Evolutionary conservation across 2,888 invertebrate species (phyloP).

Genomic region (Serripes groenlandicus): DNA sequence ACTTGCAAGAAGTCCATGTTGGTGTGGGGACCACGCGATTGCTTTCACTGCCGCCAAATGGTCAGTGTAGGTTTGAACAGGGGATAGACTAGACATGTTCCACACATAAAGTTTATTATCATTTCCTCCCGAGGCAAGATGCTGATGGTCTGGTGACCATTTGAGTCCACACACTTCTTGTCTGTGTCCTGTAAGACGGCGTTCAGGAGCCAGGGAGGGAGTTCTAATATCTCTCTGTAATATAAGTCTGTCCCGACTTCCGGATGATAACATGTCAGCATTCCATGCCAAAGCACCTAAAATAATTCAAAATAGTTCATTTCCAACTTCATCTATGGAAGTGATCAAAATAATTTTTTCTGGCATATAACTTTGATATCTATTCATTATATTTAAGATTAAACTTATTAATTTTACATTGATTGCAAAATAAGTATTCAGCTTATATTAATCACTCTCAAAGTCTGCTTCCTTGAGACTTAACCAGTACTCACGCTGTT

Average conservation of each 20-base stretch:
- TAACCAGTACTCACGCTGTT: no score
- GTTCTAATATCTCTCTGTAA: constrained; percentile 96
- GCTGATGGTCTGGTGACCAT: constrained; percentile 99
- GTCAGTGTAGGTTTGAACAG: constrained; percentile 98
- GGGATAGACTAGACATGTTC: constrained; percentile 89
- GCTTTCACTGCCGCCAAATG: constrained; percentile 98
- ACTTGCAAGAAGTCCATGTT: constrained; percentile 97
- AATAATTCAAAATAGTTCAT: no score
- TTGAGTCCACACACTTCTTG: constrained; percentile 98
- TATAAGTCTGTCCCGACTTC: constrained; percentile 97
- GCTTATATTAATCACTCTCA: no score
- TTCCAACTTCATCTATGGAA: background rate
- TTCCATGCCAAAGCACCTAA: constrained; percentile 98
- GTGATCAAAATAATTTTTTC: background rate
- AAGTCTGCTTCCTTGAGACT: no score
- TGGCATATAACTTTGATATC: no score
- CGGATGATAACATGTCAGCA: constrained; percentile 97
- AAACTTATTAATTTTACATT: no score
- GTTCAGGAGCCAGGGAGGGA: constrained; percentile 78
- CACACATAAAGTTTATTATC: constrained; percentile 98
- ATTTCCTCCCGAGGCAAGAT: constrained; percentile 99
- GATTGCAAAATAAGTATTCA: no score
- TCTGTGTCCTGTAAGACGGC: constrained; percentile 94
- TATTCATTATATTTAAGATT: no score
- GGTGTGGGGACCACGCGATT: constrained; percentile 99